phyloP scores from a whole-genome alignment of 2,113 vertebrate species.

The Limnothrissa miodon region DNA sequence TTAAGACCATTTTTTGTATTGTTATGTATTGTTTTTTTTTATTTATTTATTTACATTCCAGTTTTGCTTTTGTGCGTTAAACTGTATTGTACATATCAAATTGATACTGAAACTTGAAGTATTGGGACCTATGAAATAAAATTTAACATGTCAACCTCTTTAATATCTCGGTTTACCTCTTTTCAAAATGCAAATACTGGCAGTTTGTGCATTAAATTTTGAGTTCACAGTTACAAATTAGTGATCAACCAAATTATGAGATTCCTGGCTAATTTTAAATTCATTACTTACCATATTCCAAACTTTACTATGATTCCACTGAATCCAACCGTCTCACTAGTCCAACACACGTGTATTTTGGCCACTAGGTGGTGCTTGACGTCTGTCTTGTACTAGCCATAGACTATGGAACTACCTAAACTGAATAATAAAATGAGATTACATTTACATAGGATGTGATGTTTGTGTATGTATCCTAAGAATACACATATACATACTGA shows the following conservation, averaged over 20 bases:
- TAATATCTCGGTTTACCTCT: background rate
- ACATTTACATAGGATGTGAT: too few relatives aligned
- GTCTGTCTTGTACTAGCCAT: background rate
- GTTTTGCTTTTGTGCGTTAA: slow-evolving; percentile 39
- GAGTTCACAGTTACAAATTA: too few relatives aligned
- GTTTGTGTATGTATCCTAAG: too few relatives aligned
- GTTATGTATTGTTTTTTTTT: slow-evolving; percentile 55
- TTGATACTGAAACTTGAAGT: slow-evolving; percentile 49
- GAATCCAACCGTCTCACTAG: too few relatives aligned
- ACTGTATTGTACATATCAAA: slow-evolving; percentile 53
- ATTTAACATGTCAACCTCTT: slow-evolving; percentile 41
- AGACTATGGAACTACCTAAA: background rate
- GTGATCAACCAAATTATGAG: too few relatives aligned
- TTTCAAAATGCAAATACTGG: too few relatives aligned
- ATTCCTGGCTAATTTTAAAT: too few relatives aligned
- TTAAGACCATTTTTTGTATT: slow-evolving; percentile 48
- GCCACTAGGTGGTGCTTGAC: background rate
- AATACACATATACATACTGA: too few relatives aligned
- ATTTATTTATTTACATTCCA: slow-evolving; percentile 65
- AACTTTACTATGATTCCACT: too few relatives aligned
- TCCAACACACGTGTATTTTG: too few relatives aligned
- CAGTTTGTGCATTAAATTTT: background rate
- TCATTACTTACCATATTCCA: too few relatives aligned
- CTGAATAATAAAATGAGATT: background rate
- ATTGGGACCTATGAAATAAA: slow-evolving; percentile 56